These are phyloP conservation scores for Drosophila repleta DNA, from an alignment of 1,140 invertebrate genomes.

Conservation along the genomic window DNA sequence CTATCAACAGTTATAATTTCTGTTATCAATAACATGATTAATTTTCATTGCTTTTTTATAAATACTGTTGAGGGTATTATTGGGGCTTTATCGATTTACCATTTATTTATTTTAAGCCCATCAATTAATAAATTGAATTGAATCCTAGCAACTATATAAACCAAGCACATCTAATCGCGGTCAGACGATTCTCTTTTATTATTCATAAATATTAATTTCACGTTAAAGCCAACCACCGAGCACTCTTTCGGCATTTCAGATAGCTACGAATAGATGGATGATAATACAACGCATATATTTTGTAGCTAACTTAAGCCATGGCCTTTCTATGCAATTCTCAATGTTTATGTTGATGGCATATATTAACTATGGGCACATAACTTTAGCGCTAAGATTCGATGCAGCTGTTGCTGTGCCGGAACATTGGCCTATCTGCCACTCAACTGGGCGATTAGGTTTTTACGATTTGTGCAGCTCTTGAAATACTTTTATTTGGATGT, in stretches of 20 bases:
- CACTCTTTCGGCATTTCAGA: background rate
- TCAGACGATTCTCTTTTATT: background rate
- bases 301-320: background rate
- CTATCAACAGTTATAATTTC: slow-evolving; percentile 8
- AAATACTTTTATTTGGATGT: slow-evolving; percentile 2
- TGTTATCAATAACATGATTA: slow-evolving; percentile 28
- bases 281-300: no score
- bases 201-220: background rate
- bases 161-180: slow-evolving; percentile 9
- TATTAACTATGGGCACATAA: no score
- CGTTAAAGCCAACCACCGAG: background rate
- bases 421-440: slow-evolving; percentile 2
- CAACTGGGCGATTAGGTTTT: slow-evolving; percentile 20
- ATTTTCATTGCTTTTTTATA: slow-evolving; percentile 2
- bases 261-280: no score
- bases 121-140: background rate
- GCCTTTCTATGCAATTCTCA: background rate
- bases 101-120: slow-evolving; percentile 6
- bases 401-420: slow-evolving; percentile 1
- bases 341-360: no score
- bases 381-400: background rate
- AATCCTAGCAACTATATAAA: slow-evolving; percentile 1
- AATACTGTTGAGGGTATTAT: background rate
- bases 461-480: background rate
- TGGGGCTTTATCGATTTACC: slow-evolving; percentile 10